phyloP scores from a whole-genome alignment of 2,888 invertebrate genomes.

The Proisotoma minuta region DNA sequence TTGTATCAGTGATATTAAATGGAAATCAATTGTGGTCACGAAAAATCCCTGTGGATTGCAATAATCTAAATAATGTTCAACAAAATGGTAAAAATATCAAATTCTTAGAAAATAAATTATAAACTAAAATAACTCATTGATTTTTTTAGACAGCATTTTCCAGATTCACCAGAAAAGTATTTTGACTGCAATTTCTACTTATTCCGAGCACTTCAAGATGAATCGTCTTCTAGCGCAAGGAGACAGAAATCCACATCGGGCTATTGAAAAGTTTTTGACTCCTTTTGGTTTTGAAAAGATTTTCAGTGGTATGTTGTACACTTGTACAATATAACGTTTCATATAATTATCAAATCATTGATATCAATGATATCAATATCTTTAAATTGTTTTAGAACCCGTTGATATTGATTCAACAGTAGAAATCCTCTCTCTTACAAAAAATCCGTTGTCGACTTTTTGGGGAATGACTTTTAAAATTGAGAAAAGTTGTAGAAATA shows the following conservation, averaged over 20 bases:
- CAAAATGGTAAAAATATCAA: too few relatives aligned
- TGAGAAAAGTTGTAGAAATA: constrained; percentile 22
- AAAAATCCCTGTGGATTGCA: constrained; percentile 7
- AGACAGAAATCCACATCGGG: background rate
- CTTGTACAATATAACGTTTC: background rate
- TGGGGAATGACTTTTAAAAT: constrained; percentile 26
- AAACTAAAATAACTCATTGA: constrained; percentile 6
- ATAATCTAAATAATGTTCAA: too few relatives aligned
- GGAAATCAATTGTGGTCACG: constrained; percentile 17
- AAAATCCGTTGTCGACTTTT: constrained; percentile 11
- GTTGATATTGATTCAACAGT: constrained; percentile 23
- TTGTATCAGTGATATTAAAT: constrained; percentile 11
- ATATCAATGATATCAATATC: background rate
- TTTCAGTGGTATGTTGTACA: constrained; percentile 8
- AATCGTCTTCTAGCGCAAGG: constrained; percentile 11
- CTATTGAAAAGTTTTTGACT: constrained; percentile 12
- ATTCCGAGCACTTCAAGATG: constrained; percentile 15
- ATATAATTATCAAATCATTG: background rate
- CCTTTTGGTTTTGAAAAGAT: constrained; percentile 17
- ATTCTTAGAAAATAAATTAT: background rate
- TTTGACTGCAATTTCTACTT: constrained; percentile 14
- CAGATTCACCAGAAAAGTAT: constrained; percentile 18
- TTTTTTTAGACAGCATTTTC: constrained; percentile 14
- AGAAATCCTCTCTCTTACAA: constrained; percentile 11
- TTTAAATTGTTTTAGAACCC: constrained; percentile 11